Base-by-base conservation (phyloP, 1,140 invertebrate species). In the Hormaphis cornu region DNA sequence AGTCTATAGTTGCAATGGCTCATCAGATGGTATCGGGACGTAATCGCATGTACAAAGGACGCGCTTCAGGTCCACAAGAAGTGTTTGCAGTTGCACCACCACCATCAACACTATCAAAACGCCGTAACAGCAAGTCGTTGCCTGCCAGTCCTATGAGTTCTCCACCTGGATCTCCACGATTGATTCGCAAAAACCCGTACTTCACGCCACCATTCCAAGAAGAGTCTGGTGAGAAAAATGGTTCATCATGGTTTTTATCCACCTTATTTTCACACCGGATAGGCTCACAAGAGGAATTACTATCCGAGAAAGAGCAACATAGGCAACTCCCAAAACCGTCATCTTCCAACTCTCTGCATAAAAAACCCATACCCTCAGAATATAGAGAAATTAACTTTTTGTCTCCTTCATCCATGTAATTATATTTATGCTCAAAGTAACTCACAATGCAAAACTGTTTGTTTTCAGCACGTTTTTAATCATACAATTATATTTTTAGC, bases 371-470 rank as follows among this genome's bases (percentile, higher is more conserved):
- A 77, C 86, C 87, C 1, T 87, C 86, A 0, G 86, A 89, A 76
- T 77, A 89, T 12, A 77, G 88, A 66, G 88, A 90, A 78, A 88
- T 90, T 85, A 90, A 90, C 76, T 90, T 89, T 78, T 89, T 87
- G 86, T 89, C 87, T 10, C 87, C 87, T 0, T 89, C 87, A 16
- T 89, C 87, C 1, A 91, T 89, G 87, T 90, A 82, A 81, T n/a
- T n/a, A 74, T 1, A 37, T 53, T 46, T 18, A 26, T 3, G 12
- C 20, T 50, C 26, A 30, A 48, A n/a, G 14, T 14, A 59, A 40
- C n/a, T 42, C 6, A 54, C 2, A 16, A 22, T 50, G 4, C 16
- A 16, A 42, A 61, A 54, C 14, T n/a, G n/a, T n/a, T 33, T 14
- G 20, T 33, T 54, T 48, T 66, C 26, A 16, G 28, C 24, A 20